These are phyloP conservation scores for Pelodytes ibericus DNA, from an alignment of 2,797 vertebrate genomes.

Conservation along the genomic window DNA sequence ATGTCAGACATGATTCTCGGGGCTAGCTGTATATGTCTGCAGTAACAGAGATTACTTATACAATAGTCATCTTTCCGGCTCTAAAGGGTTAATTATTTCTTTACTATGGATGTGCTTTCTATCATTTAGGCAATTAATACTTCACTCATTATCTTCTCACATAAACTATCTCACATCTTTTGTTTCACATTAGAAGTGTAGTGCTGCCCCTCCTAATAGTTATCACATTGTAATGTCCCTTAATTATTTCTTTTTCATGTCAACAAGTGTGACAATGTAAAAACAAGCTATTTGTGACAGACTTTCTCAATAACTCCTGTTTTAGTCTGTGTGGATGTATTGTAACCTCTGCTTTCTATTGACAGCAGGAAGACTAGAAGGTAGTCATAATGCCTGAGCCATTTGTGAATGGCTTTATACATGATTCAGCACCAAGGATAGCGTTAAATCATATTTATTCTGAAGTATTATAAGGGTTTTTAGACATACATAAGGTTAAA, in stretches of 20 bases:
- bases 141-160: conserved; percentile 41
- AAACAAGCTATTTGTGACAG: not conserved
- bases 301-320: not conserved
- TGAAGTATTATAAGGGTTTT: too few relatives aligned
- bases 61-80: too few relatives aligned
- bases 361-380: not conserved
- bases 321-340: not conserved
- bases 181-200: conserved; percentile 3
- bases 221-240: not conserved
- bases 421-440: too few relatives aligned
- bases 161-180: not conserved
- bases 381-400: too few relatives aligned
- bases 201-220: conserved; percentile 9
- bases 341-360: not conserved
- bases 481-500: too few relatives aligned
- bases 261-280: not conserved
- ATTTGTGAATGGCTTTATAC: too few relatives aligned
- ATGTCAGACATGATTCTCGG: too few relatives aligned
- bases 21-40: too few relatives aligned
- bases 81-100: too few relatives aligned
- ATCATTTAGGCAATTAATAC: conserved; percentile 29
- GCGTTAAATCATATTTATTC: too few relatives aligned
- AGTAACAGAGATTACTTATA: too few relatives aligned
- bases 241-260: conserved; percentile 2
- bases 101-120: too few relatives aligned